Conservation (phyloP, 2,797 vertebrate species). For the Cossypha caffra region DNA sequence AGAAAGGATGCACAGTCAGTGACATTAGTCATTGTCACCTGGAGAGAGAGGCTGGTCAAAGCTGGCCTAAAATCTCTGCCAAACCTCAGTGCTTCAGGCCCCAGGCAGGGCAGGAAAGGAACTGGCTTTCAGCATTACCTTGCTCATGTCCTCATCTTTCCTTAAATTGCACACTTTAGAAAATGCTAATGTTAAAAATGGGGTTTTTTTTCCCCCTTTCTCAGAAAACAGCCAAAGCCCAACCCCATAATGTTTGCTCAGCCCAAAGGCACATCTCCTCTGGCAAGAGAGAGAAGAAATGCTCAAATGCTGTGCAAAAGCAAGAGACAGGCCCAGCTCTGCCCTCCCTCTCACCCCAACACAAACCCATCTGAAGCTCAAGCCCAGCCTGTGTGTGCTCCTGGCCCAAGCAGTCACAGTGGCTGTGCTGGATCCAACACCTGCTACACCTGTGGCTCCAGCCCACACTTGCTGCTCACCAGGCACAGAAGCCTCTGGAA, state of each 20-base stretch:
- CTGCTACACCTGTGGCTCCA: neutral
- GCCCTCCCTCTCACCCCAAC: neutral
- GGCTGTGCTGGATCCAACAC: neutral
- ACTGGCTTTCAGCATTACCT: neutral
- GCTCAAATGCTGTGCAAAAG: neutral
- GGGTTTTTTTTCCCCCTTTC: accelerated
- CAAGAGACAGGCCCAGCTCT: neutral
- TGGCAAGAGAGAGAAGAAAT: neutral
- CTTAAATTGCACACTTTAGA: neutral
- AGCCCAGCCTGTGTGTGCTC: neutral
- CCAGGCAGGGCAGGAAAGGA: neutral
- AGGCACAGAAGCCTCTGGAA: neutral
- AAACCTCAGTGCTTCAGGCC: accelerated
- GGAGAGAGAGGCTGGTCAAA: neutral
- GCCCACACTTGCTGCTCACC: accelerated
- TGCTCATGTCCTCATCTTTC: neutral
- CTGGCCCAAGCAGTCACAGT: neutral
- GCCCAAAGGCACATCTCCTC: neutral
- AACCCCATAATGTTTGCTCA: neutral
- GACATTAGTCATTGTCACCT: neutral
- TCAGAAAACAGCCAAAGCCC: neutral
- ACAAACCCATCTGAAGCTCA: neutral
- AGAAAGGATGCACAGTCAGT: neutral
- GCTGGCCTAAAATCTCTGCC: neutral
- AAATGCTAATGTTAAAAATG: neutral